Evolutionary conservation across 1,140 invertebrate species (phyloP).

Genomic region (Brachionus rotundiformis): DNA sequence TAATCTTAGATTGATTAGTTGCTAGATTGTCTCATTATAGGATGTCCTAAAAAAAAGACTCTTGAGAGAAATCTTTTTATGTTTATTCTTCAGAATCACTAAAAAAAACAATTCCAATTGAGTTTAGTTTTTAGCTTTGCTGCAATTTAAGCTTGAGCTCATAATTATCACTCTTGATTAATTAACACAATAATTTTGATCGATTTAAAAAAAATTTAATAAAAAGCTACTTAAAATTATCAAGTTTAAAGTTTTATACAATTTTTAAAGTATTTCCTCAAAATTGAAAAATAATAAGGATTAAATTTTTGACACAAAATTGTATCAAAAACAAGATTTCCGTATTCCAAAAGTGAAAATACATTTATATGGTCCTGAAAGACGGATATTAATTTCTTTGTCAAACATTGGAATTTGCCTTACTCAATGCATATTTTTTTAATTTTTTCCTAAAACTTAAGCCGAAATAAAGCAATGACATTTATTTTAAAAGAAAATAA

Average conservation of each 20-base stretch:
- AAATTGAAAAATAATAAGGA: background rate
- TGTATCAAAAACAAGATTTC: background rate
- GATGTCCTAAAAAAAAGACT: background rate
- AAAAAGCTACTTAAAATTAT: no score
- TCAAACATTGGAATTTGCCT: background rate
- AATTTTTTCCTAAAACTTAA: background rate
- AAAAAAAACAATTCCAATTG: background rate
- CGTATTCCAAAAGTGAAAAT: background rate
- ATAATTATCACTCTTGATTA: background rate
- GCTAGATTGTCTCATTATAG: background rate
- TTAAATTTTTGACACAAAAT: background rate
- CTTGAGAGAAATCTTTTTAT: conserved; percentile 3
- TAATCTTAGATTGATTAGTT: background rate
- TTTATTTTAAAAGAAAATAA: background rate
- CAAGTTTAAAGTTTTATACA: no score
- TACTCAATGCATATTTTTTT: background rate
- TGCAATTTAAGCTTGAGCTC: background rate
- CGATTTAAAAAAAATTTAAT: no score
- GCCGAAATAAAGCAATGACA: background rate
- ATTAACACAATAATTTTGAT: background rate
- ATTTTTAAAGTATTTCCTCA: no score
- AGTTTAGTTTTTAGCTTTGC: background rate
- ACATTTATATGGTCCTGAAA: background rate
- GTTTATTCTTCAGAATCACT: background rate
- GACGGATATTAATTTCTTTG: background rate